A percentile compares a stretch with the other conserved stretches of the same genome.
Conservation (phyloP, 2,888 invertebrate genomes). For the Trissolcus brochymenae region DNA sequence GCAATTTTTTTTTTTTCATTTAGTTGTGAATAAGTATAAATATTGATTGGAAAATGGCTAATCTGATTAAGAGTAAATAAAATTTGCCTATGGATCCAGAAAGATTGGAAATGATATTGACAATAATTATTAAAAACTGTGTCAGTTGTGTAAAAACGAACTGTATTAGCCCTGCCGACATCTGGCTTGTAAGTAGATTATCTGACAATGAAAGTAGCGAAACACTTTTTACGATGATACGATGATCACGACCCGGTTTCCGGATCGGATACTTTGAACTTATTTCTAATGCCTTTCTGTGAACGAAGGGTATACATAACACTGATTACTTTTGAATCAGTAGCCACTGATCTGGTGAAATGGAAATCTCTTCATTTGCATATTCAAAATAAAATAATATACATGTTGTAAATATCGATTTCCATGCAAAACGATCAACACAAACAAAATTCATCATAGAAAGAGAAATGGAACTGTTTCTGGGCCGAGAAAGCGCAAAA, state of each 20-base stretch:
- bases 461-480: slow-evolving; percentile 63
- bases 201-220: slow-evolving; percentile 74
- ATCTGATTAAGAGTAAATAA: background rate
- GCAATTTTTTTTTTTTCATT: too few relatives aligned
- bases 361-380: slow-evolving; percentile 45
- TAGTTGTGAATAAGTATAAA: background rate
- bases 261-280: slow-evolving; percentile 65
- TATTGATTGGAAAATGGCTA: background rate
- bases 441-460: slow-evolving; percentile 54
- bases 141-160: slow-evolving; percentile 47
- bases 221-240: slow-evolving; percentile 71
- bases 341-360: slow-evolving; percentile 47
- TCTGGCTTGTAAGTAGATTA: slow-evolving; percentile 55
- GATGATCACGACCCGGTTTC: slow-evolving; percentile 72
- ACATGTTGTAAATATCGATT: slow-evolving; percentile 52
- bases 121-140: slow-evolving; percentile 45
- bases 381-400: slow-evolving; percentile 38
- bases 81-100: background rate
- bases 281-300: slow-evolving; percentile 57
- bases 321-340: slow-evolving; percentile 41
- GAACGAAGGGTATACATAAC: slow-evolving; percentile 38
- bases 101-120: slow-evolving; percentile 26
- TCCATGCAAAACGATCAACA: slow-evolving; percentile 54
- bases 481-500: slow-evolving; percentile 69
- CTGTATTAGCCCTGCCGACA: slow-evolving; percentile 49